Conservation (phyloP, 2,797 vertebrate genomes). For the Austrolebias charrua region DNA sequence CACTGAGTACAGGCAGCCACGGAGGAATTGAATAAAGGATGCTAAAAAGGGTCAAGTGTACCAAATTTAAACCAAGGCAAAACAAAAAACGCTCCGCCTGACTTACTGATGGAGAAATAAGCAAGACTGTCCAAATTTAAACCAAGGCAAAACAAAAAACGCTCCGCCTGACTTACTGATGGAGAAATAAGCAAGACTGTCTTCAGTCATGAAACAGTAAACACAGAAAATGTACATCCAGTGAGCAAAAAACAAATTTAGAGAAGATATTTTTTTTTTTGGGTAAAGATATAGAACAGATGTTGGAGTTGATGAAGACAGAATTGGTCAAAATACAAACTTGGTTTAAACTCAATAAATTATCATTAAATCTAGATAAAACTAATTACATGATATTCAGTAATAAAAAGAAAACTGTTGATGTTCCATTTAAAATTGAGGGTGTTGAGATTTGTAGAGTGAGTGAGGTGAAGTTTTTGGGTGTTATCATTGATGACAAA, state of each 20-base stretch:
- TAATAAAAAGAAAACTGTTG: too few relatives aligned
- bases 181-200: conserved; percentile 34
- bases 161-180: conserved; percentile 42
- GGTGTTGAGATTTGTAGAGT: too few relatives aligned
- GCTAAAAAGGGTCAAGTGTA: conserved; percentile 78
- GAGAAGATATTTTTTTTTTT: too few relatives aligned
- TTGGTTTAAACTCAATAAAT: too few relatives aligned
- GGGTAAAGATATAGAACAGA: too few relatives aligned
- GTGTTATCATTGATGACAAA: too few relatives aligned
- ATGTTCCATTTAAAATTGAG: too few relatives aligned
- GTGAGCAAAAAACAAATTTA: conserved; percentile 46
- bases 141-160: conserved; percentile 72
- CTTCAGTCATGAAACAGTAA: conserved; percentile 68
- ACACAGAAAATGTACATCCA: conserved; percentile 60
- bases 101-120: conserved; percentile 38
- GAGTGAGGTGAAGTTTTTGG: too few relatives aligned
- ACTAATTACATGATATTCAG: too few relatives aligned
- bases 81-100: conserved; percentile 62
- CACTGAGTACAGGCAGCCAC: conserved; percentile 77
- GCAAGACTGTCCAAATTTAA: conserved; percentile 64
- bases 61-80: conserved; percentile 74
- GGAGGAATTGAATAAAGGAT: conserved; percentile 82
- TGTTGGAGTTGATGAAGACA: too few relatives aligned
- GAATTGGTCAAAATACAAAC: too few relatives aligned
- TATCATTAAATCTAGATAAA: too few relatives aligned